A percentile compares a stretch with the other conserved stretches of the same genome.
These are phyloP conservation scores for Ctenicera cuprea DNA, from an alignment of 2,888 invertebrate genomes.

Conservation along the genomic window DNA sequence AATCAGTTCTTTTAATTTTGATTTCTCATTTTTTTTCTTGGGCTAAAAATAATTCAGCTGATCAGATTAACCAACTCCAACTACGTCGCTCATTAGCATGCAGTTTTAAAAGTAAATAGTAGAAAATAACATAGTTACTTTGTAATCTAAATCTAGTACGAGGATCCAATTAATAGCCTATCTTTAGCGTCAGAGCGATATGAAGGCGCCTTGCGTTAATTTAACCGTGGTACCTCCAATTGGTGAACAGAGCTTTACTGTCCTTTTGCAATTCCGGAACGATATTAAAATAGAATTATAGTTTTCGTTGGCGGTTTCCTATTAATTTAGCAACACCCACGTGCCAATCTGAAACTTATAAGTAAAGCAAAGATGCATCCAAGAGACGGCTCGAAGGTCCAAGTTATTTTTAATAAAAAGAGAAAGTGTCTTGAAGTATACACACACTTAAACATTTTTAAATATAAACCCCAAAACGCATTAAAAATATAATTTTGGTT, in stretches of 20 bases:
- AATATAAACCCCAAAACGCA: no score
- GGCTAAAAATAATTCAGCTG: no score
- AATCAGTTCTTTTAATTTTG: no score
- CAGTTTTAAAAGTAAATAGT: slow-evolving; percentile 33
- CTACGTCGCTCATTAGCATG: no score
- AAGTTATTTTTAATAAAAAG: no score
- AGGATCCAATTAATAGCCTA: slow-evolving; percentile 49
- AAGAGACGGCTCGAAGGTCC: not conserved
- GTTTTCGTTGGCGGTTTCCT: not conserved
- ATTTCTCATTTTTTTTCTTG: no score
- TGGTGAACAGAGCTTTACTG: slow-evolving; percentile 35
- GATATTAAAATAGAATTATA: slow-evolving; percentile 41
- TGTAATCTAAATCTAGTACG: slow-evolving; percentile 35
- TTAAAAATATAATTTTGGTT: no score
- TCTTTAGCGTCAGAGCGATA: slow-evolving; percentile 50
- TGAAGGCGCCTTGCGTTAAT: slow-evolving; percentile 56
- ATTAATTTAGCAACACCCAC: slow-evolving; percentile 1
- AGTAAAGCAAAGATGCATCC: not conserved
- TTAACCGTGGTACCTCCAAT: slow-evolving; percentile 51
- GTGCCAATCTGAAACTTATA: no score
- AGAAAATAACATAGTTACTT: slow-evolving; percentile 13
- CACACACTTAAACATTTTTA: no score
- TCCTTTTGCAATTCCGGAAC: slow-evolving; percentile 50
- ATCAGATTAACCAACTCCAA: no score
- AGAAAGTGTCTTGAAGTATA: no score